Conservation (phyloP, 2,113 vertebrate genomes). For the Poeciliopsis prolifica region DNA sequence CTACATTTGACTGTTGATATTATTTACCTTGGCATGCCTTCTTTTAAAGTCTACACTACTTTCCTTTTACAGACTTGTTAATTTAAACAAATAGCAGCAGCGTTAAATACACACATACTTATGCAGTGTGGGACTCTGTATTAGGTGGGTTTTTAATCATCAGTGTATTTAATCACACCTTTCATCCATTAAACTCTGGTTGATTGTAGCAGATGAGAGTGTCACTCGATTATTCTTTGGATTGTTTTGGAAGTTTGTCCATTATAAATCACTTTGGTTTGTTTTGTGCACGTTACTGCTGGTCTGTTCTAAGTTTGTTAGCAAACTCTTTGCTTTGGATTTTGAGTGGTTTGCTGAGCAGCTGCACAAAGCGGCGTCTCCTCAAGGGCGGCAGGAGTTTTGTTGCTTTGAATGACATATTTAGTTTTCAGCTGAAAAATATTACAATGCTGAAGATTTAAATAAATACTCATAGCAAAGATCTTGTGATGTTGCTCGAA, state of each 20-base stretch:
- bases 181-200: constrained; percentile 68
- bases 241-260: not conserved
- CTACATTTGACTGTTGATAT: constrained; percentile 32
- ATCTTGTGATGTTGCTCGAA: too few species aligned
- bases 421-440: too few species aligned
- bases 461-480: too few species aligned
- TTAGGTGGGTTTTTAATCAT: constrained; percentile 42
- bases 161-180: constrained; percentile 62
- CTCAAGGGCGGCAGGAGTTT: too few species aligned
- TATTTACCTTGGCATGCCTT: constrained; percentile 47
- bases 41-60: constrained; percentile 26
- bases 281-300: too few species aligned
- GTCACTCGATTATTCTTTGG: constrained; percentile 25
- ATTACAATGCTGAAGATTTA: too few species aligned
- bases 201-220: constrained; percentile 51
- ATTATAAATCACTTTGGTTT: too few species aligned
- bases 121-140: constrained; percentile 46
- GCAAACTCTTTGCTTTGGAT: too few species aligned
- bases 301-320: too few species aligned
- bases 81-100: constrained; percentile 17
- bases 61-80: constrained; percentile 16
- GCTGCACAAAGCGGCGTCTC: too few species aligned
- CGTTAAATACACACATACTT: constrained; percentile 16
- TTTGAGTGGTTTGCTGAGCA: too few species aligned
- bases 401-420: too few species aligned